Percentiles rank a stretch among this genome's conserved stretches.
phyloP scores from a whole-genome alignment of 2,797 vertebrate species.

The Oryzias dopingdopingensis region DNA sequence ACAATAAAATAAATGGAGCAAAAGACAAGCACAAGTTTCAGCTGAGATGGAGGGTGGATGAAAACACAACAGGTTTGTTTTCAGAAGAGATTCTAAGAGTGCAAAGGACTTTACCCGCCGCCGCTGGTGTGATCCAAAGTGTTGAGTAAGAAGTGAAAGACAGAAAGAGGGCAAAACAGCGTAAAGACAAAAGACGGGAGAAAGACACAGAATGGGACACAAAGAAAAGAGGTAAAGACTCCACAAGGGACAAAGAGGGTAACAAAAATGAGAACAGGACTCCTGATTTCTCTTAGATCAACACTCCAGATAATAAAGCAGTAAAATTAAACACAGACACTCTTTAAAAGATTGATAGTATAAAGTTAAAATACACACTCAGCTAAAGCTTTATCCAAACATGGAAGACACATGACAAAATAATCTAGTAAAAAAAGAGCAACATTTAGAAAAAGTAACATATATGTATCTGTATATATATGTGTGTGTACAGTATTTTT shows the following conservation, averaged over 20 bases:
- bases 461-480: too few relatives aligned
- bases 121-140: constrained; percentile 81
- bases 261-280: constrained; percentile 56
- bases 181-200: constrained; percentile 63
- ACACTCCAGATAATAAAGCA: constrained; percentile 22
- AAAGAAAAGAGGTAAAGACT: constrained; percentile 66
- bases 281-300: constrained; percentile 55
- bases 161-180: constrained; percentile 41
- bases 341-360: too few relatives aligned
- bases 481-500: too few relatives aligned
- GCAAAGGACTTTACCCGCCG: constrained; percentile 82
- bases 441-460: too few relatives aligned
- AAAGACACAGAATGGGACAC: constrained; percentile 58
- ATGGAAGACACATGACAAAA: too few relatives aligned
- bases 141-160: constrained; percentile 73
- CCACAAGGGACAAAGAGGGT: constrained; percentile 65
- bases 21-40: constrained; percentile 50
- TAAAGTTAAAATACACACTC: too few relatives aligned
- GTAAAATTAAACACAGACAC: too few relatives aligned
- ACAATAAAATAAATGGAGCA: constrained; percentile 51
- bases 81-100: constrained; percentile 59
- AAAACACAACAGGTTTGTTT: constrained; percentile 65
- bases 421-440: too few relatives aligned
- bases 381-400: too few relatives aligned
- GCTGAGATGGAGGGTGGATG: constrained; percentile 48